These are phyloP conservation scores for Lacanobia wlatinum DNA, from an alignment of 2,888 invertebrate genomes.

Conservation along the genomic window DNA sequence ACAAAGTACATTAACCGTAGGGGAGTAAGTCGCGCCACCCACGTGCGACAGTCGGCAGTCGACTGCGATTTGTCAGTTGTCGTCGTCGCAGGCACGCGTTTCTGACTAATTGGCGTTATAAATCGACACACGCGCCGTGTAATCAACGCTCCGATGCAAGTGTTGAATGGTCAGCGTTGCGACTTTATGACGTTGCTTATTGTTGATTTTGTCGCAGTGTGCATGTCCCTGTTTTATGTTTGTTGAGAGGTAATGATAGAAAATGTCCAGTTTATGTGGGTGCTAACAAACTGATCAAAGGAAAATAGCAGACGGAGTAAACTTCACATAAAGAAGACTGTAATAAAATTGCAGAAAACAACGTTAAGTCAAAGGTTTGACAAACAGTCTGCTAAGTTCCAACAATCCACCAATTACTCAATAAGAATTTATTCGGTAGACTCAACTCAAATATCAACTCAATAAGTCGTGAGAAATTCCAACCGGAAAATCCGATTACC, in stretches of 20 bases:
- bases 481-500: not conserved
- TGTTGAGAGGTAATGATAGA: constrained; percentile 7
- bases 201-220: constrained; percentile 56
- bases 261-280: constrained; percentile 17
- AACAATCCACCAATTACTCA: not conserved
- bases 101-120: constrained; percentile 88
- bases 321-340: not conserved
- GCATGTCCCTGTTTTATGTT: constrained; percentile 33
- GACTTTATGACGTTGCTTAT: constrained; percentile 56
- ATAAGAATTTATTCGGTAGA: not conserved
- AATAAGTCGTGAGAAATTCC: not conserved
- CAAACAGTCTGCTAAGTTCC: not conserved
- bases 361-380: not conserved
- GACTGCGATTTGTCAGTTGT: constrained; percentile 85
- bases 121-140: constrained; percentile 83
- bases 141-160: constrained; percentile 79
- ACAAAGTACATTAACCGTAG: constrained; percentile 54
- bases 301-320: constrained; percentile 11
- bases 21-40: constrained; percentile 76
- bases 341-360: not conserved
- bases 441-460: not conserved
- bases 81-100: constrained; percentile 81
- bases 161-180: constrained; percentile 70
- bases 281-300: not conserved
- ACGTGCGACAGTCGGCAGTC: constrained; percentile 82